phyloP scores from a whole-genome alignment of 2,888 invertebrate species.

The Cyclophora punctaria region DNA sequence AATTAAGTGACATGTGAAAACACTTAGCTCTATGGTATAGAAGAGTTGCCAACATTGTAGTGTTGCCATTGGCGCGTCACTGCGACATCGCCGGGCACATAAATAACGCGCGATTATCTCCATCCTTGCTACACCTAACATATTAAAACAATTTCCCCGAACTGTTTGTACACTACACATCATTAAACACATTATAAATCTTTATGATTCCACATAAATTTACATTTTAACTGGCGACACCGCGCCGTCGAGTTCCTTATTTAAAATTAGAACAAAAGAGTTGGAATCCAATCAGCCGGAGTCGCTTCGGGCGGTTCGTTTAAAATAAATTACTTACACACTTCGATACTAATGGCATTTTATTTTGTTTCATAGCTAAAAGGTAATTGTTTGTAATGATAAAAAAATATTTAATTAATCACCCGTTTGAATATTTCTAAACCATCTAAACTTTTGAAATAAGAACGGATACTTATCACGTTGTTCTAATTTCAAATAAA shows the following conservation, averaged over 20 bases:
- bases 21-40: neutral
- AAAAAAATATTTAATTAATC: too few relatives aligned
- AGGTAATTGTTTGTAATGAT: neutral
- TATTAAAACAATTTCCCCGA: conserved; percentile 28
- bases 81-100: neutral
- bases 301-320: conserved; percentile 20
- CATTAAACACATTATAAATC: conserved; percentile 52
- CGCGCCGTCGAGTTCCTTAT: conserved; percentile 24
- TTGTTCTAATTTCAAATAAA: too few relatives aligned
- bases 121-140: conserved; percentile 26
- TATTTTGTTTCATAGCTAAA: conserved; percentile 7
- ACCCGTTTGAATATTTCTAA: too few relatives aligned
- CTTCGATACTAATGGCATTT: conserved; percentile 17
- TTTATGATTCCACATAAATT: conserved; percentile 55
- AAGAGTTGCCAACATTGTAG: neutral
- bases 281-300: conserved; percentile 25
- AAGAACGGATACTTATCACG: too few relatives aligned
- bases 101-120: conserved; percentile 24
- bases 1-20: too few relatives aligned
- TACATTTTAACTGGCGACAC: conserved; percentile 48
- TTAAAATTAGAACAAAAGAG: conserved; percentile 52
- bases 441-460: too few relatives aligned
- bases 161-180: conserved; percentile 32
- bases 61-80: neutral
- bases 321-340: conserved; percentile 21